These are phyloP conservation scores for Calliscelio sp. DNA, from an alignment of 2,888 invertebrate species.

Conservation along the genomic window DNA sequence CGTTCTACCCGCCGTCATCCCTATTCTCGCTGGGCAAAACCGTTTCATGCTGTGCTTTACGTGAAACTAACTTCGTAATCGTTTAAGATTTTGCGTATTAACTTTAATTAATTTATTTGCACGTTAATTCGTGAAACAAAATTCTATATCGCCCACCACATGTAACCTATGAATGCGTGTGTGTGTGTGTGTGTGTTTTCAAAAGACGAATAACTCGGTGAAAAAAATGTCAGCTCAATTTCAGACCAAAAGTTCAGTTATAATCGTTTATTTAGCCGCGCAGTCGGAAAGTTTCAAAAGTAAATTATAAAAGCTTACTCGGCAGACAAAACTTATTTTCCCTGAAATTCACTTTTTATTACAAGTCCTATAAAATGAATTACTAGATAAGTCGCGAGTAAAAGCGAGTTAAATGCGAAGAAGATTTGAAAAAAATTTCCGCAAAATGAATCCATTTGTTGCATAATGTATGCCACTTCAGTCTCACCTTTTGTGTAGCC, in stretches of 20 bases:
- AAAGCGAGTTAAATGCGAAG: conserved; percentile 9
- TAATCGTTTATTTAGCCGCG: conserved; percentile 22
- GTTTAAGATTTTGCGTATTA: conserved; percentile 36
- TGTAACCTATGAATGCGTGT: too few relatives aligned
- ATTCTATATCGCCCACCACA: background rate
- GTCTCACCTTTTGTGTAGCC: conserved; percentile 62
- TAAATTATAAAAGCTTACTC: conserved; percentile 32
- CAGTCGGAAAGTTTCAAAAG: conserved; percentile 36
- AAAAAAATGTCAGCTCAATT: conserved; percentile 21
- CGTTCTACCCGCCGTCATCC: conserved; percentile 49
- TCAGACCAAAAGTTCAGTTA: conserved; percentile 10
- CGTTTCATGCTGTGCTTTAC: conserved; percentile 18
- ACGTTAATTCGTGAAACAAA: conserved; percentile 1
- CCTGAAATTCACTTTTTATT: conserved; percentile 13
- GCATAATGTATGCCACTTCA: conserved; percentile 70
- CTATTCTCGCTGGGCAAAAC: conserved; percentile 32
- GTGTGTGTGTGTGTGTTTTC: too few relatives aligned
- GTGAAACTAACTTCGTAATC: conserved; percentile 42
- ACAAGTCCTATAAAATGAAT: conserved; percentile 19
- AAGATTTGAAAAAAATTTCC: conserved; percentile 16
- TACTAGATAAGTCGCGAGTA: background rate
- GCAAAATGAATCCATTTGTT: conserved; percentile 47
- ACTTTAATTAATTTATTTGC: conserved; percentile 27
- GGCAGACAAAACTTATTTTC: conserved; percentile 32
- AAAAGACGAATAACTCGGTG: too few relatives aligned